A percentile compares a stretch with the other conserved stretches of the same genome.
These are phyloP conservation scores for Zelleria hepariella DNA, from an alignment of 2,888 invertebrate species.

Conservation along the genomic window DNA sequence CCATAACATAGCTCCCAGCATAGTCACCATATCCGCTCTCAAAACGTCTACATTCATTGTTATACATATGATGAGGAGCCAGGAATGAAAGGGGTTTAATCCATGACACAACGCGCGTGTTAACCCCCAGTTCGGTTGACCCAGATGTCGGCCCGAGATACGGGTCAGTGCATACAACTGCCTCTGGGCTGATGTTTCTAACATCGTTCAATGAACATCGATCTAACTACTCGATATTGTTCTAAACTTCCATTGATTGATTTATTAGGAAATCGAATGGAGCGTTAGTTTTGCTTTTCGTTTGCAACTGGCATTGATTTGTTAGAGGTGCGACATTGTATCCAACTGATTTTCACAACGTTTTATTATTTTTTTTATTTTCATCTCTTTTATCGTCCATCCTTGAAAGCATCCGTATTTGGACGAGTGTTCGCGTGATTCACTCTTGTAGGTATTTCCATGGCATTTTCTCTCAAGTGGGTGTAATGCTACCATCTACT, in stretches of 20 bases:
- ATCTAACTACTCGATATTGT: not conserved
- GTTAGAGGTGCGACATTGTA: too few species aligned
- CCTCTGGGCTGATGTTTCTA: constrained; percentile 9
- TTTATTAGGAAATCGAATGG: not conserved
- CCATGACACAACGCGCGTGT: not conserved
- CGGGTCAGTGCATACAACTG: constrained; percentile 41
- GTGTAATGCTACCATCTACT: too few species aligned
- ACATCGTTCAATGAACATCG: constrained; percentile 1
- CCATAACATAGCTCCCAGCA: too few species aligned
- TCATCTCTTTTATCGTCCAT: too few species aligned
- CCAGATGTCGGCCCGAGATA: constrained; percentile 40
- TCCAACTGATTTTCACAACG: too few species aligned
- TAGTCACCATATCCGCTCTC: not conserved
- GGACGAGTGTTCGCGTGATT: too few species aligned
- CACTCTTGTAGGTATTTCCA: too few species aligned
- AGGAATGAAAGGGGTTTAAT: not conserved
- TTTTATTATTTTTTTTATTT: too few species aligned
- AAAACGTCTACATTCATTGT: not conserved
- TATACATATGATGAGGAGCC: not conserved
- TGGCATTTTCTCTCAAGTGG: too few species aligned
- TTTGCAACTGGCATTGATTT: not conserved
- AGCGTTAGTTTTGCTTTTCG: not conserved
- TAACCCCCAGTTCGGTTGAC: constrained; percentile 30
- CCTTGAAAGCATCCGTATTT: too few species aligned
- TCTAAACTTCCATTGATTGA: not conserved